Evolutionary conservation across 2,797 vertebrate genomes (phyloP), one percentile per base, ranked within the genome.

Genomic region (Neosilurus mollespiculum): DNA sequence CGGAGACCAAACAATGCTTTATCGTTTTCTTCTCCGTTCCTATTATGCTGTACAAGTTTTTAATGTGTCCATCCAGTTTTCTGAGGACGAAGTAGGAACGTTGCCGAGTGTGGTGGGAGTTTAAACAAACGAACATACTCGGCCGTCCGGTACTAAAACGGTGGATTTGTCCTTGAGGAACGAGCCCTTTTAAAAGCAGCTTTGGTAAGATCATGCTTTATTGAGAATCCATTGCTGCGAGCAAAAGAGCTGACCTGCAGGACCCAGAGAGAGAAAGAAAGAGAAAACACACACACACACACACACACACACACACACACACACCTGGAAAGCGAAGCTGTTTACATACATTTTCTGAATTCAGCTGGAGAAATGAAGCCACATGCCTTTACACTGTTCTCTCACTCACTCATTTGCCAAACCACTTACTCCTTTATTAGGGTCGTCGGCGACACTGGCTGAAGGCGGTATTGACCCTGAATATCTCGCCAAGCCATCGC

Each of bases 161-260:
- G 43, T 66, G 70, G 78, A 80, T 78, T 69, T 71, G 76, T 82
- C 84, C 87, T 85, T 88, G 83, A 81, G 24, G 77, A 86, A 84
- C 9, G 18, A 61, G 56, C n/a, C 22, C 62, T 54, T 69, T 77
- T 83, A 69, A 77, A 80, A 53, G 71, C 59, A 80, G 64, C 16
- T 37, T 80, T 86, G 71, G 81, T 82, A 81, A 83, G 59, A 76
- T 78, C 83, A 84, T 88, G 66, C 77, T 84, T 86, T 86, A 88
- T 86, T 85, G 78, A 86, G 67, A 81, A 71, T 61, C 80, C 84
- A 81, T 69, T 37, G 64, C 51, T 67, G 7, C 64, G 49, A 64
- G 82, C 20, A 37, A 70, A 56, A 71, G 56, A 59, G 37, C 81
- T 76, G 72, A 77, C 64, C 53, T 2, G 37, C 62, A 43, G 26